These are phyloP conservation scores for Engystomops pustulosus DNA, from an alignment of 2,113 vertebrate genomes.

Conservation along the genomic window DNA sequence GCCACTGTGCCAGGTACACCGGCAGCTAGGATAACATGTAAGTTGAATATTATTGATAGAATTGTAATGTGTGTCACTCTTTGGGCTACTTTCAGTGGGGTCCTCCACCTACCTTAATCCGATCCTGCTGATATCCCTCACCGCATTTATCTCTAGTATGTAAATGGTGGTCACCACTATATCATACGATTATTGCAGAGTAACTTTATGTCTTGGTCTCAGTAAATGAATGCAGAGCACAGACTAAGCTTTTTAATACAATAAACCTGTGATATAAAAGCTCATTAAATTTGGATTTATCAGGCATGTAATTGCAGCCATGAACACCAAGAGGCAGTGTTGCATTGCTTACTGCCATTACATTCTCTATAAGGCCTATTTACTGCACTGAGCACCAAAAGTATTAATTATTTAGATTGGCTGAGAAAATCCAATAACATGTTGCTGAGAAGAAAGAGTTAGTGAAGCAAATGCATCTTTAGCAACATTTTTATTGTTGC, in stretches of 20 bases:
- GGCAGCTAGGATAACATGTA: too few species aligned
- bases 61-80: too few species aligned
- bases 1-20: too few species aligned
- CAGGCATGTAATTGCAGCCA: not conserved
- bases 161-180: too few species aligned
- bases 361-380: constrained; percentile 24
- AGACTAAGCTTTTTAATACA: not conserved
- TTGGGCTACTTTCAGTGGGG: too few species aligned
- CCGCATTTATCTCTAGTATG: too few species aligned
- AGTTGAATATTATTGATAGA: too few species aligned
- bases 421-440: constrained; percentile 53
- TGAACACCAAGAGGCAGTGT: constrained; percentile 42
- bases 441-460: constrained; percentile 42
- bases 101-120: too few species aligned
- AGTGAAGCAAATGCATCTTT: constrained; percentile 28
- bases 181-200: too few species aligned
- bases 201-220: too few species aligned
- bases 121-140: too few species aligned
- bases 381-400: constrained; percentile 28
- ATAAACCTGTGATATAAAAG: not conserved
- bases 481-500: constrained; percentile 2
- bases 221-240: too few species aligned
- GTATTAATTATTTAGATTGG: constrained; percentile 54
- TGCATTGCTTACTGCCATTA: not conserved
- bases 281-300: not conserved